These are phyloP conservation scores for Amorpha juglandis DNA, from an alignment of 2,888 invertebrate genomes.

Conservation along the genomic window DNA sequence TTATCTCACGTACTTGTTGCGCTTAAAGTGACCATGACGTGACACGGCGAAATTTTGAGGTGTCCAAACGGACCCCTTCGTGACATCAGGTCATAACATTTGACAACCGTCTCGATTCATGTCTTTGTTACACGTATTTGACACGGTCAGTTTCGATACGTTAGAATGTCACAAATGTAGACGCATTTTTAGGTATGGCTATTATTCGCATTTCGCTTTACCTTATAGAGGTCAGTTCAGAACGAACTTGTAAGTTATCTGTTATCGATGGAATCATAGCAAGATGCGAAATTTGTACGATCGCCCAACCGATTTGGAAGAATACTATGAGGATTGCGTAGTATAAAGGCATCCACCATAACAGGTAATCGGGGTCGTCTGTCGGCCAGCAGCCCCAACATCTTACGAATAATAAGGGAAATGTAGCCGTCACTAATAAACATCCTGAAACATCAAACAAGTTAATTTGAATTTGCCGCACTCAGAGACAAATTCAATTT, in stretches of 20 bases:
- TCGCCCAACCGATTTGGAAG: conserved; percentile 97
- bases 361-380: conserved; percentile 59
- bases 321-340: conserved; percentile 86
- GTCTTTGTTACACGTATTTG: no score
- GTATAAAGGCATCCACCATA: conserved; percentile 83
- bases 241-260: conserved; percentile 87
- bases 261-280: conserved; percentile 94
- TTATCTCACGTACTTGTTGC: no score
- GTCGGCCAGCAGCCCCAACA: conserved; percentile 85
- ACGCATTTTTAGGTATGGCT: not conserved
- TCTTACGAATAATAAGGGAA: conserved; percentile 90
- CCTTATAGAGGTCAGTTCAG: conserved; percentile 92
- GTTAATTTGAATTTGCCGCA: no score
- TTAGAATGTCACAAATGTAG: no score
- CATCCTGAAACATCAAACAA: conserved; percentile 76
- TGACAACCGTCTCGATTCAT: no score
- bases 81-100: no score
- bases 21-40: no score
- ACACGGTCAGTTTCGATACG: no score
- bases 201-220: conserved; percentile 49
- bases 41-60: no score
- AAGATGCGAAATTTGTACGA: conserved; percentile 96
- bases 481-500: no score
- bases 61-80: no score
- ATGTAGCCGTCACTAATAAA: conserved; percentile 87